A percentile compares a stretch with the other conserved stretches of the same genome.
These are phyloP conservation scores for Campylomormyrus numenius DNA, from an alignment of 2,113 vertebrate genomes.

Conservation along the genomic window DNA sequence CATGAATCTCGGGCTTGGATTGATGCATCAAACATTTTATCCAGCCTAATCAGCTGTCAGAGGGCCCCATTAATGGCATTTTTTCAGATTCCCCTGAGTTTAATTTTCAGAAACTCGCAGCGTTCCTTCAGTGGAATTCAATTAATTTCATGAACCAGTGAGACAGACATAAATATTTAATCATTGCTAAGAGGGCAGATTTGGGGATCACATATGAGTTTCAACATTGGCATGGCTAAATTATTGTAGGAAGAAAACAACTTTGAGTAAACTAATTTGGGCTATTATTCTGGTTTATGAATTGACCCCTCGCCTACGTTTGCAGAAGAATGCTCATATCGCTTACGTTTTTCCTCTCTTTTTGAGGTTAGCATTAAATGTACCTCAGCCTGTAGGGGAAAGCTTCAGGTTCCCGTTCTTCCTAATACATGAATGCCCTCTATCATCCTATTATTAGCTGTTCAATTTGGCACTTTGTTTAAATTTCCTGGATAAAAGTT, in stretches of 20 bases:
- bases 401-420: neutral
- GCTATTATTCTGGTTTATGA: neutral
- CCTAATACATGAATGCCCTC: neutral
- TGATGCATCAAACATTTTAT: neutral
- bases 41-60: neutral
- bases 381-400: neutral
- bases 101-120: neutral
- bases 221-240: neutral
- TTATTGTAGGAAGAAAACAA: neutral
- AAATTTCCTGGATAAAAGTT: neutral
- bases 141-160: neutral
- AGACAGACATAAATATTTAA: constrained; percentile 7
- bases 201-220: neutral
- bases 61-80: neutral
- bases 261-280: neutral
- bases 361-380: neutral
- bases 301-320: neutral
- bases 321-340: neutral
- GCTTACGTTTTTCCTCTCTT: neutral
- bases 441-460: neutral
- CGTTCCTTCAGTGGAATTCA: neutral
- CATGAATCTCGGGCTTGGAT: neutral
- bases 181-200: neutral
- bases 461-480: neutral
- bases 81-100: neutral